phyloP scores from a whole-genome alignment of 1,140 invertebrate genomes.

The Drosophila willistoni region DNA sequence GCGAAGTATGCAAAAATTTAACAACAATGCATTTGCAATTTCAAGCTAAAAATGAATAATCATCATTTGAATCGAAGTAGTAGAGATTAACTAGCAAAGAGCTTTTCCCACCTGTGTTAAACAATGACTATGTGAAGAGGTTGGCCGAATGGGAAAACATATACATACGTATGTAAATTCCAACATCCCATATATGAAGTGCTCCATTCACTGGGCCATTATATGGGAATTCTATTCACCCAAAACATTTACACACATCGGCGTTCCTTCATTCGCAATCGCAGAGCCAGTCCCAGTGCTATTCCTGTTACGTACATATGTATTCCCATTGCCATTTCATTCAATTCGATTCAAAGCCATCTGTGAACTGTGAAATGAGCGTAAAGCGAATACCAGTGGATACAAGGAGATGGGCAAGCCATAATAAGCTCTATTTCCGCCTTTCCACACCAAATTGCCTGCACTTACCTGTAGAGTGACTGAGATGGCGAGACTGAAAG shows the following conservation, averaged over 20 bases:
- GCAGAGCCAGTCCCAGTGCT: neutral
- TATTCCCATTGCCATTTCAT: constrained; percentile 22
- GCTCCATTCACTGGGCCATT: constrained; percentile 2
- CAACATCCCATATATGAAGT: neutral
- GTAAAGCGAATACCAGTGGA: constrained; percentile 2
- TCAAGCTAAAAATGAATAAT: neutral
- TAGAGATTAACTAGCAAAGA: constrained; percentile 10
- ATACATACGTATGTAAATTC: neutral
- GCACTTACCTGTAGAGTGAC: constrained; percentile 1
- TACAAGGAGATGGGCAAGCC: constrained; percentile 12
- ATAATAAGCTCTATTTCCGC: constrained; percentile 30
- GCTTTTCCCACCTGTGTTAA: neutral
- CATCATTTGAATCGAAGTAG: neutral
- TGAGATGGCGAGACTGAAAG: constrained; percentile 1
- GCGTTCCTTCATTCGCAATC: neutral
- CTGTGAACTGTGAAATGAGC: constrained; percentile 32
- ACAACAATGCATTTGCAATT: neutral
- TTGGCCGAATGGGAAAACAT: neutral
- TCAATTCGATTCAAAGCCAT: constrained; percentile 27
- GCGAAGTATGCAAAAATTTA: neutral
- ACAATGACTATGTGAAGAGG: neutral
- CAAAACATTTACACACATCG: constrained; percentile 1
- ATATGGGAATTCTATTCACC: constrained; percentile 13
- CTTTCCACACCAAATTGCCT: constrained; percentile 26
- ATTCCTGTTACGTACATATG: neutral